Evolutionary conservation across 2,888 invertebrate genomes (phyloP), one percentile per base, ranked within the genome.

Genomic region (Lathronympha strigana): DNA sequence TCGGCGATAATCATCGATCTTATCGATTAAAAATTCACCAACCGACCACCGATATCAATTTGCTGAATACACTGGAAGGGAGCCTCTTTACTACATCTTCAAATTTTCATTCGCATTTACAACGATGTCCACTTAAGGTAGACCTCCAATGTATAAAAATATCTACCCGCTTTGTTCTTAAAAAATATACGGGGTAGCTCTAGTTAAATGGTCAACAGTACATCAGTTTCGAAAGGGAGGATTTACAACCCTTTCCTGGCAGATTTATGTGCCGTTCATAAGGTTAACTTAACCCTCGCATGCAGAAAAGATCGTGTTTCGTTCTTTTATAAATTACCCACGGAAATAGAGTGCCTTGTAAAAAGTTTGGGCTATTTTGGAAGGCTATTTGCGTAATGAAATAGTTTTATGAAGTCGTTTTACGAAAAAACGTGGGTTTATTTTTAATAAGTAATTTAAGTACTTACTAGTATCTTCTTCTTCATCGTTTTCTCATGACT

Each of bases 181-280:
- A 28, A 50, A 40, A 51, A 47, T 38, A 54, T 51, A 61, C 58
- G 50, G 43, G 13, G 69, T 11, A 55, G 85, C 17, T 79, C 87
- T 71, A 60, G 50, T 47, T 73, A 75, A 45, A 70, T 64, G 82
- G 83, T 87, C 63, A 69, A 67, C 68, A 73, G 78, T 86, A 81
- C 72, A 88, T 89, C 88, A 88, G 73, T 78, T 79, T 74, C 74
- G 82, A 74, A 80, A 84, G 72, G 89, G 87, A 81, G 74, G 84
- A 91, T 91, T 91, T 91, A 91, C 90, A 90, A 91, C 91, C 90
- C 90, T 90, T 89, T 88, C 73, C 76, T 73, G 73, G 76, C 86
- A 87, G 90, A 91, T 91, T 91, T 91, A 91, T 85, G 85, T 80
- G 77, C 73, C 80, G 76, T 78, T 78, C 78, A 73, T 72, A 77